A percentile compares a stretch with the other conserved stretches of the same genome.
These are phyloP conservation scores for Ligdia adustata DNA, from an alignment of 2,888 invertebrate species.

Conservation along the genomic window DNA sequence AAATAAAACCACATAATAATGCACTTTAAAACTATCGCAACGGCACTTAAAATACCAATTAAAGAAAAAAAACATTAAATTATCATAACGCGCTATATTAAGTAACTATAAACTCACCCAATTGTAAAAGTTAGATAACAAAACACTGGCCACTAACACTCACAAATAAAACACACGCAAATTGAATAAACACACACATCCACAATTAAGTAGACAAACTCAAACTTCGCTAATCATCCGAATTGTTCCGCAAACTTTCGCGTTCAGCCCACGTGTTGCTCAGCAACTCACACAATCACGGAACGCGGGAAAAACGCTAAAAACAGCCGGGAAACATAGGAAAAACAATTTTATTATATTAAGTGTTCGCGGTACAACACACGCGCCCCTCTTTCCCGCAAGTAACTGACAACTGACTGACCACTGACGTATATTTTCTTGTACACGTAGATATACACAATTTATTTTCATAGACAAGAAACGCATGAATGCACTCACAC, in stretches of 20 bases:
- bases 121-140: constrained; percentile 40
- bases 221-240: constrained; percentile 57
- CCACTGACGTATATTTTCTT: constrained; percentile 69
- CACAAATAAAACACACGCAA: constrained; percentile 39
- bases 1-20: constrained; percentile 1
- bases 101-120: constrained; percentile 38
- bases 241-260: constrained; percentile 61
- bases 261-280: constrained; percentile 66
- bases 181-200: constrained; percentile 50
- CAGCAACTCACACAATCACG: constrained; percentile 36
- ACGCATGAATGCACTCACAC: constrained; percentile 60
- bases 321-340: constrained; percentile 33
- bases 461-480: constrained; percentile 74
- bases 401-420: constrained; percentile 78
- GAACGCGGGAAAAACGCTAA: constrained; percentile 32
- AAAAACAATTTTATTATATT: constrained; percentile 60
- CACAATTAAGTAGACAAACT: constrained; percentile 45
- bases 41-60: constrained; percentile 8
- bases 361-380: constrained; percentile 50
- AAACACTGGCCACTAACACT: constrained; percentile 46
- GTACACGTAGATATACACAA: constrained; percentile 65
- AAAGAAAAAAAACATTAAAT: constrained; percentile 21
- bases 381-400: constrained; percentile 60
- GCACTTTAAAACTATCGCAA: constrained; percentile 10
- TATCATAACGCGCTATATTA: constrained; percentile 18